These are phyloP conservation scores for Polydrusus tereticollis DNA, from an alignment of 2,888 invertebrate species.

Conservation along the genomic window DNA sequence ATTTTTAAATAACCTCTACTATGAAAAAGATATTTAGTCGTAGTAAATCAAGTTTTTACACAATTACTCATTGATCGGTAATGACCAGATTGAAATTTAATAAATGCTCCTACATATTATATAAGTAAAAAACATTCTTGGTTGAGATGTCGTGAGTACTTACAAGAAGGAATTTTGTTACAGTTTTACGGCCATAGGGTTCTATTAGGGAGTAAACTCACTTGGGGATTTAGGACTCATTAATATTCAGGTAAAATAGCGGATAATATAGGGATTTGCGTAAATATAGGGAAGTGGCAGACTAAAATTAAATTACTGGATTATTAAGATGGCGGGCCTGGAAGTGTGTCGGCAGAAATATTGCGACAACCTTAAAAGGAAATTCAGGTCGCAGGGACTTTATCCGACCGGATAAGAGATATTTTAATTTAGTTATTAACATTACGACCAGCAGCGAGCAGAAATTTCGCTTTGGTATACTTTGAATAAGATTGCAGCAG, in stretches of 20 bases:
- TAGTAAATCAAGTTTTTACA: too few relatives aligned
- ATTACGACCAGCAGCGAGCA: too few relatives aligned
- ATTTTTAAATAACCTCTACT: too few relatives aligned
- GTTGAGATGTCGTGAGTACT: too few relatives aligned
- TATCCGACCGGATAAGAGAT: neutral
- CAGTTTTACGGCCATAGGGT: neutral
- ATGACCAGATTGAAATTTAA: too few relatives aligned
- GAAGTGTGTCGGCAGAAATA: neutral
- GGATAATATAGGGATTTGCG: constrained; percentile 18
- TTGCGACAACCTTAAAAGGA: neutral
- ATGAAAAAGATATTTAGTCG: too few relatives aligned
- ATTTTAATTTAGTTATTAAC: too few relatives aligned
- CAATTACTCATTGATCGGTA: too few relatives aligned
- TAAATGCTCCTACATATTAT: too few relatives aligned
- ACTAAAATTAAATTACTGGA: constrained; percentile 8
- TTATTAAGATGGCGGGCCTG: neutral
- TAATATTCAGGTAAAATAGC: constrained; percentile 21
- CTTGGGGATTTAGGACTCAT: neutral
- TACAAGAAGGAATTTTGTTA: neutral
- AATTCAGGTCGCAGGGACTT: neutral
- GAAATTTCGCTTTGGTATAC: too few relatives aligned
- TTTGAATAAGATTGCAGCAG: too few relatives aligned
- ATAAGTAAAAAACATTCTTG: too few relatives aligned
- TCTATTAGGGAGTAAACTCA: neutral
- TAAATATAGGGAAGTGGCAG: constrained; percentile 5